phyloP scores from a whole-genome alignment of 2,113 vertebrate genomes.

The Thermophis baileyi region DNA sequence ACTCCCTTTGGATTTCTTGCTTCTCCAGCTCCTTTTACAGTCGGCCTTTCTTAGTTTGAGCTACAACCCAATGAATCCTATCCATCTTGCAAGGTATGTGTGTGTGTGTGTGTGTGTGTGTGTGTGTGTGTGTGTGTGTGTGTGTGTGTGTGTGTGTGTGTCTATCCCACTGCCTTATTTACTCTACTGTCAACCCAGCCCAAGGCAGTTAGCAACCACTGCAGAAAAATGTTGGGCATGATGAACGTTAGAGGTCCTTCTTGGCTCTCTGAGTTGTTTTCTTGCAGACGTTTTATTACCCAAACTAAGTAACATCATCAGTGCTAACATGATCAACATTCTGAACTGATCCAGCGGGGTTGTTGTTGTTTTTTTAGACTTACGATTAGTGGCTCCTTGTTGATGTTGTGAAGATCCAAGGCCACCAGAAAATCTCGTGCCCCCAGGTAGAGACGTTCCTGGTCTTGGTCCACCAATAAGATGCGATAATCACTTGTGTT shows the following conservation, averaged over 20 bases:
- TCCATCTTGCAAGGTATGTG: not conserved
- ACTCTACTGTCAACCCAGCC: not conserved
- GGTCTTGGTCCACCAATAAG: slow-evolving; percentile 81
- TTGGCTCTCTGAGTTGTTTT: not conserved
- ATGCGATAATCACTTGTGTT: slow-evolving; percentile 83
- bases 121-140: too few relatives aligned
- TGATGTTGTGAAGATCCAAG: slow-evolving; percentile 82
- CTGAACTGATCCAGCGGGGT: not conserved
- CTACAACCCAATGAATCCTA: not conserved
- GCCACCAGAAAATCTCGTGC: slow-evolving; percentile 81
- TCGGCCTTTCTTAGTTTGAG: not conserved
- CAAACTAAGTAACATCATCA: not conserved
- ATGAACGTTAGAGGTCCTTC: not conserved
- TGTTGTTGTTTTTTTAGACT: slow-evolving; percentile 21
- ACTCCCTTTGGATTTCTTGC: not conserved
- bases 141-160: too few relatives aligned
- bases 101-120: too few relatives aligned
- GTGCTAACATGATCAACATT: not conserved
- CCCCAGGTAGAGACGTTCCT: slow-evolving; percentile 81
- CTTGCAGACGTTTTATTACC: not conserved
- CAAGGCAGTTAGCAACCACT: not conserved
- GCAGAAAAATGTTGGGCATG: not conserved
- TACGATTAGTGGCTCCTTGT: slow-evolving; percentile 84
- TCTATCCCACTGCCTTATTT: not conserved
- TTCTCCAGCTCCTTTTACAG: not conserved